phyloP scores from a whole-genome alignment of 2,797 vertebrate genomes.

The Tympanoctomys barrerae region DNA sequence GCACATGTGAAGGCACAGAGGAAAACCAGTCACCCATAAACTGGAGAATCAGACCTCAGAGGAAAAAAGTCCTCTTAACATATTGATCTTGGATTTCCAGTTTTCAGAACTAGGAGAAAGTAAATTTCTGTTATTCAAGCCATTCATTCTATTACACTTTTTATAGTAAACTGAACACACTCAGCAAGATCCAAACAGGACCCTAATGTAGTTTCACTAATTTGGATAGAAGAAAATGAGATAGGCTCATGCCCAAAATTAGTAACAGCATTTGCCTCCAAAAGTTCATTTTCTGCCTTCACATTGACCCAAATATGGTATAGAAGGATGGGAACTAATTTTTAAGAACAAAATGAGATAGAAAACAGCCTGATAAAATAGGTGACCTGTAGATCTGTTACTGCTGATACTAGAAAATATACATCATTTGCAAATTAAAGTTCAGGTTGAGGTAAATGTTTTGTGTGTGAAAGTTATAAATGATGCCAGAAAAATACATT shows the following conservation, averaged over 20 bases:
- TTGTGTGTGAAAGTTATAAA: neutral
- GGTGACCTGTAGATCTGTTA: neutral
- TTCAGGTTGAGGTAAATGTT: neutral
- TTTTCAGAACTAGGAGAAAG: neutral
- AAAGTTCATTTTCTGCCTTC: neutral
- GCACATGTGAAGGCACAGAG: neutral
- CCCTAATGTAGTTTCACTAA: neutral
- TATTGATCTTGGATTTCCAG: neutral
- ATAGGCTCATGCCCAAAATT: neutral
- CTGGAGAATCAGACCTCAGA: neutral
- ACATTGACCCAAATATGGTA: neutral
- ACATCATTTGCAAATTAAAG: neutral
- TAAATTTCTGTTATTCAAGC: neutral
- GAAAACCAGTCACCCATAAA: neutral
- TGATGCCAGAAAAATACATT: neutral
- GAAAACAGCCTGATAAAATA: neutral
- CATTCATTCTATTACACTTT: neutral
- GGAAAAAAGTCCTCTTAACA: neutral
- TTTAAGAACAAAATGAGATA: neutral
- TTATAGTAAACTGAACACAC: neutral
- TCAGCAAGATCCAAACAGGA: neutral
- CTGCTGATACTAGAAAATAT: neutral
- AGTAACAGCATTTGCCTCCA: neutral
- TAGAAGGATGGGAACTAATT: neutral
- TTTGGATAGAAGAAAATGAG: neutral